Percentiles rank a stretch among this genome's conserved stretches.
These are phyloP conservation scores for Hirtodrosophila histrioides DNA, from an alignment of 2,888 invertebrate species.

Conservation along the genomic window DNA sequence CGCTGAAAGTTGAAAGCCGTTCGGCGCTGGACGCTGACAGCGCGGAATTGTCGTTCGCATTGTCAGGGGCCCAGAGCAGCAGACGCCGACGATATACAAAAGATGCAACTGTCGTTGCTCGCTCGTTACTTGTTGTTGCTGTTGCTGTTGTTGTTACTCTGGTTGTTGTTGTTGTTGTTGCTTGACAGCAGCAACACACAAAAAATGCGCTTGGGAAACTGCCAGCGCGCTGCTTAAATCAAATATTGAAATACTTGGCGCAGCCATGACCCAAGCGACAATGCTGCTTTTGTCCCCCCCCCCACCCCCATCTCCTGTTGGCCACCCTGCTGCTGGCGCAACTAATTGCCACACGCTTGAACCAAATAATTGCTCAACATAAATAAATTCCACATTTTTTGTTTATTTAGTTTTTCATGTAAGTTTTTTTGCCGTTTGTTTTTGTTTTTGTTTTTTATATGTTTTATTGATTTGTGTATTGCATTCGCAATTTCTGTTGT, in stretches of 20 bases:
- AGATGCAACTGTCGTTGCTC: constrained; percentile 74
- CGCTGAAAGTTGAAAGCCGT: constrained; percentile 75
- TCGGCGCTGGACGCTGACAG: constrained; percentile 73
- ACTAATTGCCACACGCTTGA: constrained; percentile 72
- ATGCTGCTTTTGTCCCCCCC: constrained; percentile 3
- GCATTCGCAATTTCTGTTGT: constrained; percentile 55
- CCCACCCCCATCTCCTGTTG: neutral
- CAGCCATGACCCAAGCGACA: constrained; percentile 65
- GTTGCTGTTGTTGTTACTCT: constrained; percentile 25
- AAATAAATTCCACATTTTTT: constrained; percentile 64
- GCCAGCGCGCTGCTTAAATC: constrained; percentile 70
- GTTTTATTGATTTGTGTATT: constrained; percentile 67
- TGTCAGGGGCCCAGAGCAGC: constrained; percentile 55
- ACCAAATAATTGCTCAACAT: constrained; percentile 63
- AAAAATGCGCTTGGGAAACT: constrained; percentile 79
- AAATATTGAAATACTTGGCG: constrained; percentile 72
- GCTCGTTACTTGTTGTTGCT: constrained; percentile 55
- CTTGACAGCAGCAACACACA: constrained; percentile 51
- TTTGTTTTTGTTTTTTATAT: constrained; percentile 37
- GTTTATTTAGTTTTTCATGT: constrained; percentile 33
- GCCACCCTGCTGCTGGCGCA: constrained; percentile 9
- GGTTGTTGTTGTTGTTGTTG: constrained; percentile 38
- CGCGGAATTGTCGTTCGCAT: constrained; percentile 80
- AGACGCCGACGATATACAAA: constrained; percentile 71
- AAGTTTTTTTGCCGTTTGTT: constrained; percentile 24